Conservation (phyloP, 2,888 invertebrate species). For the Aquatica leii region DNA sequence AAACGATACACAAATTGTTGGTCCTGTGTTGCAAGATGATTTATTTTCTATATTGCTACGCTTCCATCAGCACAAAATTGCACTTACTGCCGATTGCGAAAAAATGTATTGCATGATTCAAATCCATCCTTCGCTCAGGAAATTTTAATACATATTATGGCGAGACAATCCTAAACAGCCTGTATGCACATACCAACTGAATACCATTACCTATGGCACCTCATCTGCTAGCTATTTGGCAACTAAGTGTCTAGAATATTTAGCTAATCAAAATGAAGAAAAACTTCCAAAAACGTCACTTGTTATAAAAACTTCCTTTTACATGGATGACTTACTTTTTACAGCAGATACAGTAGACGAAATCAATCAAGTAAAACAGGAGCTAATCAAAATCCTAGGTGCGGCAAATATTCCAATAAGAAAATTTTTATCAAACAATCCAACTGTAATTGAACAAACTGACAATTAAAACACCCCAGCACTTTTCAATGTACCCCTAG, state of each 20-base stretch:
- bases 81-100: slow-evolving; percentile 42
- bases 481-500: background rate
- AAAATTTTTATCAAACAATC: background rate
- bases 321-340: background rate
- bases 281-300: background rate
- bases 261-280: background rate
- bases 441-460: too few relatives aligned
- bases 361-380: background rate
- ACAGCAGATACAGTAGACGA: background rate
- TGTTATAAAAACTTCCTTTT: background rate
- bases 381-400: background rate
- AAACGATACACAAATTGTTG: slow-evolving; percentile 7
- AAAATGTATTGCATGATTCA: slow-evolving; percentile 27
- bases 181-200: background rate
- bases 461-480: too few relatives aligned
- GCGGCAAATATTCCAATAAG: background rate
- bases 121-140: slow-evolving; percentile 38
- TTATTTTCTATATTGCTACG: slow-evolving; percentile 3
- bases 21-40: background rate
- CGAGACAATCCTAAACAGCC: background rate
- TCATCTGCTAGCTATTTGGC: background rate
- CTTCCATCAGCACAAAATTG: slow-evolving; percentile 40
- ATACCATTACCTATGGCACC: background rate
- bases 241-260: background rate
- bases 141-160: background rate